Base-by-base conservation (phyloP, 2,797 vertebrate species). In the Phaenicophaeus curvirostris region DNA sequence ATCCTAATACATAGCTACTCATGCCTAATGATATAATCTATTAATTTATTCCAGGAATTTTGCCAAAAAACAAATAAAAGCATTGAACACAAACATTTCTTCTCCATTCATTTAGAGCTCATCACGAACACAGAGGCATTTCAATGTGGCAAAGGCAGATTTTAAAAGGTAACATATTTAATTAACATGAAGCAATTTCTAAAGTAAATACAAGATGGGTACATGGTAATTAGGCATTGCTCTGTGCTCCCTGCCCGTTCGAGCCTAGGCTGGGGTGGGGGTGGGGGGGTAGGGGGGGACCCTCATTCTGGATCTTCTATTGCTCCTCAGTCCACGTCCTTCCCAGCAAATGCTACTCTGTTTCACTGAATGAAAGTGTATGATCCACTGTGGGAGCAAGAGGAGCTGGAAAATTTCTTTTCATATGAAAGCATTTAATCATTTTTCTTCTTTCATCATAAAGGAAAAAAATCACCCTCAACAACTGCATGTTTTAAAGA, bases 1-100 rank as follows among this genome's bases (percentile, higher is more conserved):
- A 54, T 75, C 65, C 93, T 65, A 30, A 58, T 13, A 80, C 28
- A 41, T 19, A 92, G 44, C 89, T 24, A 46, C 42, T 44, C 44
- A 7, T 0, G 0, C 57, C 76, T 88, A 66, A 88, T 46, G 87
- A 85, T 87, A 87, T 2, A 41, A 83, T 71, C 86, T 83, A 37
- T 37, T 85, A 74, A 95, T 94, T 93, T 92, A 91, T 85, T 92
- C 91, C 77, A 95, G 91, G 89, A 91, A 92, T 89, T 94, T 94
- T 85, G 75, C 69, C 69, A 76, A 89, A 84, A 95, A 75, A 23
- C 50, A 96, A 93, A 92, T 50, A 93, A 74, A 89, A 90, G 42
- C 21, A 0, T 16, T 0, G 1, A 93, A 71, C 78, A 95, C 86
- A 89, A 95, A 93, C 68, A 85, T 80, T 87, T 79, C 63, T 66